A percentile compares a stretch with the other conserved stretches of the same genome.
Evolutionary conservation across 2,113 vertebrate species (phyloP).

Genomic region (Apteryx owenii): DNA sequence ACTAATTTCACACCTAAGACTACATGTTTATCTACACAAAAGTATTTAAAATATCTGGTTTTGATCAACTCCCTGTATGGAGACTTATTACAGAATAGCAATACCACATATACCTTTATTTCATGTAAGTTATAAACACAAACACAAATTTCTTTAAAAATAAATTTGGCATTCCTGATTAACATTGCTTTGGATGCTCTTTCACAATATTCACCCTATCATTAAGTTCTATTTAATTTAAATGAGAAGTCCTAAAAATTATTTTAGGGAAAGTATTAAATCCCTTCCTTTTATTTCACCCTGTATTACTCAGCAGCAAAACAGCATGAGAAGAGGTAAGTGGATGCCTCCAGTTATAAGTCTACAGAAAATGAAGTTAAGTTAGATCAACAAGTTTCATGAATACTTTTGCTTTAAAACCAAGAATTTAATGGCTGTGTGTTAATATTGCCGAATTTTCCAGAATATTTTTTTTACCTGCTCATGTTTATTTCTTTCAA

Average conservation of each 20-base stretch:
- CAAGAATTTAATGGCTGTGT: neutral
- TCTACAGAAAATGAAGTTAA: neutral
- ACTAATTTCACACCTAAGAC: neutral
- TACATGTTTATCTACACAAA: neutral
- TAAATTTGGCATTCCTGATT: neutral
- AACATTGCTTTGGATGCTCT: neutral
- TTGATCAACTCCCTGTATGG: neutral
- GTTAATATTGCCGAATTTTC: neutral
- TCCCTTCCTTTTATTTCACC: neutral
- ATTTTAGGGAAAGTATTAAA: neutral
- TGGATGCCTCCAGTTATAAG: neutral
- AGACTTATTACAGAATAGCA: neutral
- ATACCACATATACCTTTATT: neutral
- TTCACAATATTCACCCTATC: neutral
- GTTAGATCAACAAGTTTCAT: neutral
- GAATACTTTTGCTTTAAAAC: neutral
- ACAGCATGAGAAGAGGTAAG: neutral
- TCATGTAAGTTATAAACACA: neutral
- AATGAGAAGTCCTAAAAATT: neutral
- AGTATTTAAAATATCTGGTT: neutral
- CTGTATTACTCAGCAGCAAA: neutral
- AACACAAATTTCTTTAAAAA: neutral
- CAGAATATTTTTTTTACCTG: neutral
- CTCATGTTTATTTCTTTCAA: neutral
- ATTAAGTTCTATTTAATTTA: neutral